Conservation (phyloP, 2,113 vertebrate species). For the Trematocara stigmaticum region DNA sequence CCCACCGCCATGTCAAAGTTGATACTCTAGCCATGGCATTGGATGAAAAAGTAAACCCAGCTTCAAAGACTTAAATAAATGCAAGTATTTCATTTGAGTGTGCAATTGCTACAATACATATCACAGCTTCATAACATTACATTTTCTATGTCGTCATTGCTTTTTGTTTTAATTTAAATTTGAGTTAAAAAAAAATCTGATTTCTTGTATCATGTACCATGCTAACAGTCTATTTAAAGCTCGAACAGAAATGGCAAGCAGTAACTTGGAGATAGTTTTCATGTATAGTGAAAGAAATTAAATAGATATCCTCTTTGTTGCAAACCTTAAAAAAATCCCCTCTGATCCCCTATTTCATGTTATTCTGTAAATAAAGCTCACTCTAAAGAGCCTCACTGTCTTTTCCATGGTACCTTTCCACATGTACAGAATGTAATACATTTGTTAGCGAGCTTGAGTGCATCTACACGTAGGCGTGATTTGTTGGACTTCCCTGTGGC, state of each 20-base stretch:
- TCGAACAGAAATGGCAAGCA: not conserved
- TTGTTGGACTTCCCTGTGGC: constrained; percentile 44
- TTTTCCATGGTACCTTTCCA: not conserved
- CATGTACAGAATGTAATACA: not conserved
- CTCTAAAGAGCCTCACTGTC: not conserved
- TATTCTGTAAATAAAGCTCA: not conserved
- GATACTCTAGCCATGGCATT: not conserved
- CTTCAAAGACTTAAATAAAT: not conserved
- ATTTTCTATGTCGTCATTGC: not conserved
- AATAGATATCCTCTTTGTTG: not conserved
- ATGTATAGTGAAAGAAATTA: not conserved
- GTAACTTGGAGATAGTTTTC: not conserved
- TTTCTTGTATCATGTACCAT: not conserved
- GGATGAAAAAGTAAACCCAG: not conserved
- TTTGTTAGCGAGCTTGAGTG: constrained; percentile 7
- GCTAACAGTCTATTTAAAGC: not conserved
- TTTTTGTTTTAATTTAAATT: not conserved
- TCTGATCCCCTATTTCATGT: not conserved
- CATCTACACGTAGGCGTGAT: constrained; percentile 44
- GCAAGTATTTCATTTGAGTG: not conserved
- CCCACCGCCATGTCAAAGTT: not conserved
- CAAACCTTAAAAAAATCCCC: not conserved
- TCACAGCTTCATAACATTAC: not conserved
- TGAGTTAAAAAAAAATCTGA: not conserved
- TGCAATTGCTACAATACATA: not conserved